A percentile compares a stretch with the other conserved stretches of the same genome.
These are phyloP conservation scores for Albula goreensis DNA, from an alignment of 2,113 vertebrate genomes.

Conservation along the genomic window DNA sequence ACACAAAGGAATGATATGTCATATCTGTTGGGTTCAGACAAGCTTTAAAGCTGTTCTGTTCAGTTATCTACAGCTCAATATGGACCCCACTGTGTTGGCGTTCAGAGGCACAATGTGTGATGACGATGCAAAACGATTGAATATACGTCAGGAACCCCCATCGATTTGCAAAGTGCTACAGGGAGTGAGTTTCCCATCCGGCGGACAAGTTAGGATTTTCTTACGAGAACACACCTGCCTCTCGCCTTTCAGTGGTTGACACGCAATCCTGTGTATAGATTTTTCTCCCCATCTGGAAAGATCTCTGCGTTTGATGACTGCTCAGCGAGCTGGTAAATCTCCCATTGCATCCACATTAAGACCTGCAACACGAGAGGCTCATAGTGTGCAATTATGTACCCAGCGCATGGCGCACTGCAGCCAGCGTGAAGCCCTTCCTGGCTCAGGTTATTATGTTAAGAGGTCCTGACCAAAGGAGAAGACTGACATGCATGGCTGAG, in stretches of 20 bases:
- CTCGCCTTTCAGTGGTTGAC: neutral
- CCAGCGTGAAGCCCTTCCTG: neutral
- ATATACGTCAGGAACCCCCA: neutral
- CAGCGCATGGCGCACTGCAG: neutral
- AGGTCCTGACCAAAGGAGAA: neutral
- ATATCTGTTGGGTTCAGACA: too few relatives aligned
- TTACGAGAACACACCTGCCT: neutral
- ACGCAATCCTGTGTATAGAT: neutral
- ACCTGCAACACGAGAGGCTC: neutral
- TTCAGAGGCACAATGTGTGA: neutral
- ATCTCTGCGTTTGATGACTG: neutral
- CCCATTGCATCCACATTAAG: neutral
- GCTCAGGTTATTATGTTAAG: neutral
- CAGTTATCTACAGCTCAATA: too few relatives aligned
- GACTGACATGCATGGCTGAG: neutral
- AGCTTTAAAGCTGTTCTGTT: neutral
- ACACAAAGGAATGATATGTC: too few relatives aligned
- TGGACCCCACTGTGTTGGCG: neutral
- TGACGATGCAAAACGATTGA: neutral
- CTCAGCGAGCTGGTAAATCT: neutral
- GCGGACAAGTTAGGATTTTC: neutral
- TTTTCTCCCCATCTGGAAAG: neutral
- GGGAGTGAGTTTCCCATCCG: neutral
- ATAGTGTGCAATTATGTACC: neutral
- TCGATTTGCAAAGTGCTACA: neutral